Base-by-base conservation (phyloP, 2,797 vertebrate genomes). In the Podarcis siculus region DNA sequence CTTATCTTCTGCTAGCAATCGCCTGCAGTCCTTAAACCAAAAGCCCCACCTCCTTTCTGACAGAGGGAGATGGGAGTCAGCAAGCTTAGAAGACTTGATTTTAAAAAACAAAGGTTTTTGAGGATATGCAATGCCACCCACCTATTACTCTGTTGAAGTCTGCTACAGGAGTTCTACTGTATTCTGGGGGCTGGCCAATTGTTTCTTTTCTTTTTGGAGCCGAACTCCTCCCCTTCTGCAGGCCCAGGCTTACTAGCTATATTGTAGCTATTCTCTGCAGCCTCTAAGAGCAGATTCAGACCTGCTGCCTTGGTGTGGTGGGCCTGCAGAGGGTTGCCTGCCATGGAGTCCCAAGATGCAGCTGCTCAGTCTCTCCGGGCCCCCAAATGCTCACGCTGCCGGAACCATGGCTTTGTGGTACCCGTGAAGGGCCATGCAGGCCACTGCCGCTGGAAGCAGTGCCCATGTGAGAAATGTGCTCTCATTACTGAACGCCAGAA, bases 401-500 rank as follows among this genome's bases (percentile, higher is more conserved):
- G 96, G 15, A 97, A 97, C 91, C 96, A 97, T 0, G 96, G 96
- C 72, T 93, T 96, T 1, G 92, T 95, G 91, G 96, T 96, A 72
- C 96, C 95, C 0, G 94, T 97, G 85, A 96, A 96, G 83, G 96
- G 96, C 58, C 96, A 97, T 0, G 90, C 96, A 0, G 95, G 95
- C 2, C 91, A 90, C 7, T 96, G 96, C 88, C 93, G 83, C 82
- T 96, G 95, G 96, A 96, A 95, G 89, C 84, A 89, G 3, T 96
- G 96, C 90, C 87, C 82, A 15, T 96, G 96, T 17, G 89, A 95
- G 58, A 96, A 96, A 85, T 96, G 96, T 0, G 66, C 94, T 45
- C 96, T 97, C 85, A 95, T 97, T 89, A 89, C 95, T 0, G 96
- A 97, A 92, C 95, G 97, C 67, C 97, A 97, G 95, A 97, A 97